These are phyloP conservation scores for Drosophila eugracilis DNA, from an alignment of 1,140 invertebrate genomes.

Conservation along the genomic window DNA sequence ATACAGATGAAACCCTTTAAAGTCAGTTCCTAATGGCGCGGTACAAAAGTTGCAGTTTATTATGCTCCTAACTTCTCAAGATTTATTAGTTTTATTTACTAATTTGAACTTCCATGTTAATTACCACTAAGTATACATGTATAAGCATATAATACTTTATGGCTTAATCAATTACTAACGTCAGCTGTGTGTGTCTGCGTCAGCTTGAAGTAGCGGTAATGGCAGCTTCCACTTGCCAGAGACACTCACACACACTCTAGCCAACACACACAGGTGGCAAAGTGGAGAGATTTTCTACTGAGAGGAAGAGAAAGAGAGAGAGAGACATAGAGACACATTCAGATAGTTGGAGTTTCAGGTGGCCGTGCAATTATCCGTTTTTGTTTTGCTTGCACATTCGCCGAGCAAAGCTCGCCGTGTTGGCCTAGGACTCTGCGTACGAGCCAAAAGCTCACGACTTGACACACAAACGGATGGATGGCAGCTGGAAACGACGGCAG, in stretches of 20 bases:
- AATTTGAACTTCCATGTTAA: not conserved
- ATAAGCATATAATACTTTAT: not conserved
- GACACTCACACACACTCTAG: not conserved
- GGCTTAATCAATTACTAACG: constrained; percentile 17
- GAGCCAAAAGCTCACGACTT: constrained; percentile 60
- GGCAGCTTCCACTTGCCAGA: constrained; percentile 16
- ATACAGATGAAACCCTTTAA: too few relatives aligned
- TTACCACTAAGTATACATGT: not conserved
- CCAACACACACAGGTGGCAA: constrained; percentile 52
- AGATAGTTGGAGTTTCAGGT: constrained; percentile 49
- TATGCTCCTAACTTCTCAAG: too few relatives aligned
- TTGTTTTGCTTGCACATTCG: constrained; percentile 76
- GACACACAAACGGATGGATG: constrained; percentile 47
- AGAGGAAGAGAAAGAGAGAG: constrained; percentile 10
- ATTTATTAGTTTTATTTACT: not conserved
- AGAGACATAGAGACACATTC: constrained; percentile 5
- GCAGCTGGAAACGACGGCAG: constrained; percentile 15
- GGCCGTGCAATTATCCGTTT: constrained; percentile 76
- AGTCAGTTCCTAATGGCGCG: too few relatives aligned
- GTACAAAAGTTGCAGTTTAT: too few relatives aligned
- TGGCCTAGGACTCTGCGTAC: constrained; percentile 71
- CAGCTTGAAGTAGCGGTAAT: not conserved
- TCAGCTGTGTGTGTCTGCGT: not conserved
- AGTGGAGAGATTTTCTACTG: constrained; percentile 64
- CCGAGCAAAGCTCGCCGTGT: constrained; percentile 67